Evolutionary conservation across 2,888 invertebrate genomes (phyloP).

Genomic region (Entomobrya multifasciata): DNA sequence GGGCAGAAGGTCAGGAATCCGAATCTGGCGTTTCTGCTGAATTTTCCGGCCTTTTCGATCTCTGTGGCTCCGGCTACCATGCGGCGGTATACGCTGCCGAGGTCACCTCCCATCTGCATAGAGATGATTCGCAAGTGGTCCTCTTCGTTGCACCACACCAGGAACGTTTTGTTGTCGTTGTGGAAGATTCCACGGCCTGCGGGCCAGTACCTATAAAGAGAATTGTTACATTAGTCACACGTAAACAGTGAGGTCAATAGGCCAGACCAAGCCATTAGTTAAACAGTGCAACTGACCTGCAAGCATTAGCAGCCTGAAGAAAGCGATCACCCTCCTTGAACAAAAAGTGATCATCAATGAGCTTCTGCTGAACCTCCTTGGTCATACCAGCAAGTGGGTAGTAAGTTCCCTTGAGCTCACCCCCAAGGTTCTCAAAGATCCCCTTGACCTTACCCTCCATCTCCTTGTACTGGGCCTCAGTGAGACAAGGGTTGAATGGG

Average conservation of each 20-base stretch:
- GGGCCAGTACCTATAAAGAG: slow-evolving; percentile 95
- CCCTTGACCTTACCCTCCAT: slow-evolving; percentile 93
- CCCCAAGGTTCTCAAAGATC: no score
- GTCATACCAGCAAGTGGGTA: no score
- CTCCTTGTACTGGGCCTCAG: slow-evolving; percentile 98
- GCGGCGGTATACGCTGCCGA: slow-evolving; percentile 75
- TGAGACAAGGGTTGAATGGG: slow-evolving; percentile 98
- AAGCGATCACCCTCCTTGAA: no score
- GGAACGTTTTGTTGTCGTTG: slow-evolving; percentile 98
- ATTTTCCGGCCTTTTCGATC: slow-evolving; percentile 82
- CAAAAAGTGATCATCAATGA: no score
- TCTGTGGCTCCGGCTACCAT: slow-evolving; percentile 82
- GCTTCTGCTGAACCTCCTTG: no score
- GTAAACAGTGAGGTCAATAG: no score
- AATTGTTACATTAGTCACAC: no score
- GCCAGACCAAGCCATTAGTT: no score
- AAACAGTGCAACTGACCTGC: no score
- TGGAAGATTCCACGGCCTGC: slow-evolving; percentile 98
- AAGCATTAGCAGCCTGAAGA: no score
- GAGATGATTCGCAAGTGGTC: slow-evolving; percentile 99
- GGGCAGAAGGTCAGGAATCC: slow-evolving; percentile 81
- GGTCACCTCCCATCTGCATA: slow-evolving; percentile 86
- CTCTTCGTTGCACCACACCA: slow-evolving; percentile 99
- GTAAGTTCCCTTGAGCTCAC: no score
- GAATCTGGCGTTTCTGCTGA: slow-evolving; percentile 83